Conservation (phyloP, 2,797 vertebrate species). For the Clarias laeviceps region DNA sequence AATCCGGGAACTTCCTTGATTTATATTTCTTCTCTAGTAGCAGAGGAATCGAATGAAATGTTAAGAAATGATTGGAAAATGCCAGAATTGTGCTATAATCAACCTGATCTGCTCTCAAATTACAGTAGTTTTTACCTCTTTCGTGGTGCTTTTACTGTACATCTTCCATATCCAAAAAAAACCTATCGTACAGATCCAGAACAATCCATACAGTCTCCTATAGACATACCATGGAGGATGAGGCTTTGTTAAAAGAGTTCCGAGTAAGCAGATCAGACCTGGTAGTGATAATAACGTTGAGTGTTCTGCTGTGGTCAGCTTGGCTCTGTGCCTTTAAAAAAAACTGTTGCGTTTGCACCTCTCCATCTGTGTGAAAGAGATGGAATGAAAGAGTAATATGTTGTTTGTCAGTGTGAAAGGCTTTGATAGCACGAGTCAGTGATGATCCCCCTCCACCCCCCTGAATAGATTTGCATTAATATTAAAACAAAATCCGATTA, state of each 20-base stretch:
- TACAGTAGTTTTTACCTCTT: not conserved
- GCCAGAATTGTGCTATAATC: not conserved
- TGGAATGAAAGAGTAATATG: not conserved
- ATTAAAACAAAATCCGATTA: not conserved
- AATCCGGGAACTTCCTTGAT: not conserved
- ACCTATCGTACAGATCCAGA: not conserved
- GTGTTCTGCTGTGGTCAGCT: conserved; percentile 53
- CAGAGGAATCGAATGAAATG: not conserved
- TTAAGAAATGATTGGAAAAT: no score
- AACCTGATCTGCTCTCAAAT: not conserved
- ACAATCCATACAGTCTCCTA: not conserved
- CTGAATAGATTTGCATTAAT: no score
- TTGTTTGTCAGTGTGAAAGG: not conserved
- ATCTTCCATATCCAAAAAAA: not conserved
- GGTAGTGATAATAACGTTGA: conserved; percentile 2
- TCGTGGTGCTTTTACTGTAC: not conserved
- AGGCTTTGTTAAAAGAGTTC: not conserved
- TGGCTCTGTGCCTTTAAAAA: conserved; percentile 25
- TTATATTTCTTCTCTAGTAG: not conserved
- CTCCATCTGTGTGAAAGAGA: conserved; percentile 1
- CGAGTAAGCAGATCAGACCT: not conserved
- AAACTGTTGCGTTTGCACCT: conserved; percentile 28
- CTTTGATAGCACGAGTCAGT: not conserved
- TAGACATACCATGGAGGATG: not conserved
- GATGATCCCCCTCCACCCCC: not conserved